Evolutionary conservation across 2,888 invertebrate species (phyloP), one percentile per base, ranked within the genome.

Genomic region (Luffia ferchaultella): DNA sequence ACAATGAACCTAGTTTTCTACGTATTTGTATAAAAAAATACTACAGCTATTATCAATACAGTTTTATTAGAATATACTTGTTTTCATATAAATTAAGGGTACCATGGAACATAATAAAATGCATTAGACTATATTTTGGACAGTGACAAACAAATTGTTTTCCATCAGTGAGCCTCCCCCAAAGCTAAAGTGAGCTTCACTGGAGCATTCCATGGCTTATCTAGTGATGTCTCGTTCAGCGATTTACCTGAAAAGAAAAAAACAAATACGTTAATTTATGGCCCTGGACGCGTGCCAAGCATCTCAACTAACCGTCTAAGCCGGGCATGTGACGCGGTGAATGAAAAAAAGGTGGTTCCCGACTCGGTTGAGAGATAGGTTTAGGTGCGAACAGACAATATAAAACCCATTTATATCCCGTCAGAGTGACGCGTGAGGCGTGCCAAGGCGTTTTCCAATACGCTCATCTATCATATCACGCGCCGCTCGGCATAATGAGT

Each of bases 171-270:
- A 12, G 30, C 30, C 5, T n/a, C 30, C 5, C 30, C 30, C 30
- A 12, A 3, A 12, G 30, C 30, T 12, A 12, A 12, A 12, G 30
- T 30, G 5, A 30, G 3, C 30, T 30, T 30, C 30, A 12, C 30
- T 12, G 30, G 12, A 12, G 30, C 30, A 12, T 30, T 64, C 62
- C 64, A 43, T 49, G 60, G 59, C 51, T 58, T 67, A 70, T 65
- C 64, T 61, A 60, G 62, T 67, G 68, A 68, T 67, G 67, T 71
- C 70, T 72, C 30, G 30, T 71, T 72, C 70, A 74, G 68, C 71
- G 71, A 76, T 76, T 83, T 82, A 82, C 82, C 82, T 82, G 82
- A 71, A 77, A 83, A 80, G 66, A 80, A 78, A 62, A 72, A 67
- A 74, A 79, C 73, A 73, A 65, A 71, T 57, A 63, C 67, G 73